A percentile compares a stretch with the other conserved stretches of the same genome.
Conservation (phyloP, 2,888 invertebrate species). For the Netelia fuscicornis region DNA sequence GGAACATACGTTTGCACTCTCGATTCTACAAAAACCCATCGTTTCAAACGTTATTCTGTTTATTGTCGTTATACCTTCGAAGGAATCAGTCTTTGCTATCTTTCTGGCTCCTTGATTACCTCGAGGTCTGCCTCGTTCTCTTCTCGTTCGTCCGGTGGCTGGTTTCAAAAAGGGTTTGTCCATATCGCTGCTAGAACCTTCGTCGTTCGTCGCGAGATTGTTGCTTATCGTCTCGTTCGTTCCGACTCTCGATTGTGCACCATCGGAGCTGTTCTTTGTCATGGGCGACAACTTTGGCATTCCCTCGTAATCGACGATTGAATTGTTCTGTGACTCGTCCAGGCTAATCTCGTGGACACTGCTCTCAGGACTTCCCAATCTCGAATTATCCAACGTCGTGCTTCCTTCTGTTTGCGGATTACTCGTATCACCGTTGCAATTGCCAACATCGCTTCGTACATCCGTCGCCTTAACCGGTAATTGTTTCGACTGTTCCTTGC, state of each 20-base stretch:
- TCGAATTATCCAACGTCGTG: slow-evolving; percentile 75
- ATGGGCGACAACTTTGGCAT: slow-evolving; percentile 83
- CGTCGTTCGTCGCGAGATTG: slow-evolving; percentile 71
- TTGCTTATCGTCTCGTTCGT: slow-evolving; percentile 59
- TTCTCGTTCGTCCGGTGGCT: slow-evolving; percentile 75
- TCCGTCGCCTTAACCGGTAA: slow-evolving; percentile 59
- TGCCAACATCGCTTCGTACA: slow-evolving; percentile 67
- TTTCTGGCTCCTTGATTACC: slow-evolving; percentile 77
- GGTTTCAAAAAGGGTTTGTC: slow-evolving; percentile 82
- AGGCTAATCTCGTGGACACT: slow-evolving; percentile 63
- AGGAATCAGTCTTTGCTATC: slow-evolving; percentile 78
- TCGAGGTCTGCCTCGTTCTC: slow-evolving; percentile 79
- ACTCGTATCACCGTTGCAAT: slow-evolving; percentile 71
- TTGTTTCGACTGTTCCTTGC: slow-evolving; percentile 74
- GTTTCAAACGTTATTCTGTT: neutral
- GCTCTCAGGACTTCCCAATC: slow-evolving; percentile 73
- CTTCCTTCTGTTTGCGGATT: slow-evolving; percentile 72
- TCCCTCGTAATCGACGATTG: slow-evolving; percentile 79
- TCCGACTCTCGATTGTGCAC: slow-evolving; percentile 72
- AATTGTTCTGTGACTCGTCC: slow-evolving; percentile 74
- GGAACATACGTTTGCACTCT: slow-evolving; percentile 7
- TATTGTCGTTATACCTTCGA: slow-evolving; percentile 74
- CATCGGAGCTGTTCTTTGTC: slow-evolving; percentile 75
- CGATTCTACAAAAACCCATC: neutral
- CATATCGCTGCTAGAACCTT: slow-evolving; percentile 75